These are phyloP conservation scores for Sclerodermus sp. DNA, from an alignment of 2,888 invertebrate genomes.

Conservation along the genomic window DNA sequence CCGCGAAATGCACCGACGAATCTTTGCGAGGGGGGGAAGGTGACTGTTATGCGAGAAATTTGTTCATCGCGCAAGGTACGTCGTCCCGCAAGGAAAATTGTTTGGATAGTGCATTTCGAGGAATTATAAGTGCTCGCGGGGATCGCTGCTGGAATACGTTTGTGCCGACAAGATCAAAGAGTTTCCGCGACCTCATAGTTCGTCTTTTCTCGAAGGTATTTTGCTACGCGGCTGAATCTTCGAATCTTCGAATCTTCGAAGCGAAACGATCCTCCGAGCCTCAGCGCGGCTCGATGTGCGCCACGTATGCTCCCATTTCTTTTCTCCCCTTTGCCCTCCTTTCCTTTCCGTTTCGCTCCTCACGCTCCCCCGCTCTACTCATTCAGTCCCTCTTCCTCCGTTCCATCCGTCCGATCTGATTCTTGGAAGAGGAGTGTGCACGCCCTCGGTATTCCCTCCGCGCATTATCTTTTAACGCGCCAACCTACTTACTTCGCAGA, in stretches of 20 bases:
- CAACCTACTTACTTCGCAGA: no score
- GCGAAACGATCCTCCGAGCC: conserved; percentile 1
- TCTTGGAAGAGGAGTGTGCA: neutral
- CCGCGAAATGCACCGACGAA: no score
- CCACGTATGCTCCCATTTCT: neutral
- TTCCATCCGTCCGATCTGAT: conserved; percentile 14
- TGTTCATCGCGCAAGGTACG: no score
- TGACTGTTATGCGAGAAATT: no score
- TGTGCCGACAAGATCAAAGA: conserved; percentile 11
- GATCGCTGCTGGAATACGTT: no score
- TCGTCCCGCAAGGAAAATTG: no score
- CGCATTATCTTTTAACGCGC: neutral
- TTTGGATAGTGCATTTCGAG: no score
- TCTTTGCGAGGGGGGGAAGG: no score
- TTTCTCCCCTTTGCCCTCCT: neutral
- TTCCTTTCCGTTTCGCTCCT: neutral
- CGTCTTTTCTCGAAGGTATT: conserved; percentile 20
- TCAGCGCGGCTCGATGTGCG: neutral
- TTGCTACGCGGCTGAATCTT: no score
- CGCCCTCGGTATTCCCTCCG: neutral
- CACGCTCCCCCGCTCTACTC: no score
- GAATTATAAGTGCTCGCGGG: no score
- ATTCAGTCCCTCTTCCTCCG: neutral
- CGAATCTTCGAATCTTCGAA: no score
- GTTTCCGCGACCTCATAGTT: conserved; percentile 23